These are phyloP conservation scores for Bovichtus variegatus DNA, from an alignment of 2,797 vertebrate species.

Conservation along the genomic window DNA sequence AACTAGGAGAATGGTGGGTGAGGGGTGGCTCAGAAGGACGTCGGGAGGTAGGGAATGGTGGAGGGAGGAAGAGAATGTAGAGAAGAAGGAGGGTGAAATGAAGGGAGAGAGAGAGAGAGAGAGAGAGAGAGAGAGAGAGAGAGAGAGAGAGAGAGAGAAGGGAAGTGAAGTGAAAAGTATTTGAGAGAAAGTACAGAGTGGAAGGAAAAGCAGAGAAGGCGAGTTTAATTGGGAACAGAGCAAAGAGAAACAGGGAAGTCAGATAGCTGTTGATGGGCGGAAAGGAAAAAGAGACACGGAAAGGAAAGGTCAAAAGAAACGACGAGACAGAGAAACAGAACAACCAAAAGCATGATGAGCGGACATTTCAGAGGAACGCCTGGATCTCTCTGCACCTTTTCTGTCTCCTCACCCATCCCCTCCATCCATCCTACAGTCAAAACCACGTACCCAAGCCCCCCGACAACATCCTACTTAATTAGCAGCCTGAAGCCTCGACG, in stretches of 20 bases:
- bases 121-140: constrained; percentile 1
- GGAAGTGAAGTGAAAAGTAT: constrained; percentile 16
- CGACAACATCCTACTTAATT: constrained; percentile 76
- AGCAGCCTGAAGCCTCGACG: constrained; percentile 73
- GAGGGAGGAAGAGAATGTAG: not conserved
- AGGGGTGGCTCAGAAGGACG: constrained; percentile 9
- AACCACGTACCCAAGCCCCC: constrained; percentile 49
- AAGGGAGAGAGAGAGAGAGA: constrained; percentile 17
- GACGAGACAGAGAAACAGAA: not conserved
- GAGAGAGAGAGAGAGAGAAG: not conserved
- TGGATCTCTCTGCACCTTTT: constrained; percentile 26
- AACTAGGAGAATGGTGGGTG: constrained; percentile 37
- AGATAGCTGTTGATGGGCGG: constrained; percentile 20
- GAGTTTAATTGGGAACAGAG: constrained; percentile 41
- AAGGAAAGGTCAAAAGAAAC: constrained; percentile 7
- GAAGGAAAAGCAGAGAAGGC: constrained; percentile 9
- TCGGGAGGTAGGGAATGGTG: constrained; percentile 2
- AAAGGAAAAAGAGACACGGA: constrained; percentile 9
- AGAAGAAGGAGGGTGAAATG: constrained; percentile 6
- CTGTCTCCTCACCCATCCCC: constrained; percentile 26
- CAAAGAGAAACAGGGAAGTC: constrained; percentile 25
- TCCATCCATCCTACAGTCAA: constrained; percentile 33
- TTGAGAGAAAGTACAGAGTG: not conserved
- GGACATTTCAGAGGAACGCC: constrained; percentile 19
- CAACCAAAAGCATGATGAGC: constrained; percentile 1